Conservation (phyloP, 1,140 invertebrate species). For the Theocolax elegans region DNA sequence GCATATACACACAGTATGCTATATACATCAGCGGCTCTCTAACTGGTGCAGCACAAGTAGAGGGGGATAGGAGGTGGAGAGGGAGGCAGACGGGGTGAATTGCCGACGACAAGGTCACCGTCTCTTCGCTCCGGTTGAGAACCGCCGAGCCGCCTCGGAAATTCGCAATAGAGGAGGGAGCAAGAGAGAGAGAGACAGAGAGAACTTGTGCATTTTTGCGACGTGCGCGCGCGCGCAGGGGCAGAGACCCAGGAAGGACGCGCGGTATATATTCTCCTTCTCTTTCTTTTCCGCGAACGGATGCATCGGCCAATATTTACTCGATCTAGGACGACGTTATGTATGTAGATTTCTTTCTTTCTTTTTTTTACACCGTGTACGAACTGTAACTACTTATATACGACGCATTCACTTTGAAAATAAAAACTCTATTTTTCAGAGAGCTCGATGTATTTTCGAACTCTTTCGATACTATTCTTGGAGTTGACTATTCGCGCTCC, state of each 20-base stretch:
- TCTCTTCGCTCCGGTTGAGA: slow-evolving; percentile 64
- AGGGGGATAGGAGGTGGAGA: slow-evolving; percentile 64
- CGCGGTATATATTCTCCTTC: slow-evolving; percentile 26
- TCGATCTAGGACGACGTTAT: no score
- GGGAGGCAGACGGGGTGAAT: slow-evolving; percentile 67
- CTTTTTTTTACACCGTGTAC: no score
- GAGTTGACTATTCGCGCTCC: no score
- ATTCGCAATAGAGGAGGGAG: neutral
- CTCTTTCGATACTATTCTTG: no score
- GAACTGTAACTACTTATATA: no score
- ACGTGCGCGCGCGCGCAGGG: slow-evolving; percentile 45
- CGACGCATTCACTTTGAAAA: no score
- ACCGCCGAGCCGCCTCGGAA: slow-evolving; percentile 49
- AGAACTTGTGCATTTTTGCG: neutral
- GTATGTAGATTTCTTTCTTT: no score
- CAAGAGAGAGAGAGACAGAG: slow-evolving; percentile 1
- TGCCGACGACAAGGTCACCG: slow-evolving; percentile 69
- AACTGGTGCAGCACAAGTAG: slow-evolving; percentile 44
- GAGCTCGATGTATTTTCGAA: no score
- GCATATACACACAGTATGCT: no score
- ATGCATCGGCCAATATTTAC: no score
- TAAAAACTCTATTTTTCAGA: no score
- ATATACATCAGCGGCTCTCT: slow-evolving; percentile 19
- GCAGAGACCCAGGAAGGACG: slow-evolving; percentile 69
- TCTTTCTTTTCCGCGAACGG: no score